Base-by-base conservation (phyloP, 1,140 invertebrate genomes). In the Trichonephila clavata region DNA sequence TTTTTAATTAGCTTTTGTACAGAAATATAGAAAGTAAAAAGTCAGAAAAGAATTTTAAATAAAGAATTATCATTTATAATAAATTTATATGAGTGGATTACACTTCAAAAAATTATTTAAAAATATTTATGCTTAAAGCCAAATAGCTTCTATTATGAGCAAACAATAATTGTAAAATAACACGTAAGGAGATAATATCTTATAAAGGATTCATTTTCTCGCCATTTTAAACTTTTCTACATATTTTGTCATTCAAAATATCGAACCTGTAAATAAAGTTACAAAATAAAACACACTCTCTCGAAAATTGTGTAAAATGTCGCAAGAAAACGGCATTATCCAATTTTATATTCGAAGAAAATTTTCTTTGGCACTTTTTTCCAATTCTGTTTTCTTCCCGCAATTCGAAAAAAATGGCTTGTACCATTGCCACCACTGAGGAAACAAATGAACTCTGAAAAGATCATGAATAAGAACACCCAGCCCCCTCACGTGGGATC, bases 391-490 rank as follows among this genome's bases (percentile, higher is more conserved):
- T 77, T 39, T 39, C 71, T 77, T 61, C 10, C 63, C 7, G 32
- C 39, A 16, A 24, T 61, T 57, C 59, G 24, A 27, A 32, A 16
- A 32, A 39, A 32, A 39, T 27, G 16, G 18, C 83, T 3, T 60
- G 18, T 24, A 24, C 57, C 27, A n/a, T 84, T 60, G 83, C 83
- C 83, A 84, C 83, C 57, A 14, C 18, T 27, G 5, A 6, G 10
- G 57, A 50, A 60, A 84, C 50, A 84, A 84, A 84, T 84, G 83
- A 84, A 60, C 83, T 43, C 43, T 60, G 20, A 86, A 84, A 84
- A 65, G 32, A 65, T 87, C 86, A 87, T 87, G 86, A 87, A 87
- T 87, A 87, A 32, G 16, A 87, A 87, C 32, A 59, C 59, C 81
- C n/a, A 20, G 6, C 81, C 81, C 43, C 50, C 57, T n/a, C n/a